These are phyloP conservation scores for Aix galericulata DNA, from an alignment of 2,113 vertebrate genomes.

Conservation along the genomic window DNA sequence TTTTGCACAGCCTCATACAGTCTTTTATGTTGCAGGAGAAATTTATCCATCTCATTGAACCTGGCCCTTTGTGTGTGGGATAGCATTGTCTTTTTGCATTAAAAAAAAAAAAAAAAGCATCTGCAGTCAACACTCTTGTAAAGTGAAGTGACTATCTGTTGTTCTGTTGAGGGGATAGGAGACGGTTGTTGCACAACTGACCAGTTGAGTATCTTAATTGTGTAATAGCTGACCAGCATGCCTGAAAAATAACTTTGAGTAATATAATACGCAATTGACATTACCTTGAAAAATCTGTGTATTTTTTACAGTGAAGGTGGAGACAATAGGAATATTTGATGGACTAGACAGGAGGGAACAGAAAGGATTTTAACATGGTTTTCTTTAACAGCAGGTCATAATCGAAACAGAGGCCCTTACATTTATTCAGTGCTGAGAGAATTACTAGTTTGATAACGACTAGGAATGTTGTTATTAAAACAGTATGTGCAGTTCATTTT, in stretches of 20 bases:
- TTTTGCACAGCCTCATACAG: background rate
- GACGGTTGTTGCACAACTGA: background rate
- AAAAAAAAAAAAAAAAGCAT: background rate
- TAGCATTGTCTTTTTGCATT: background rate
- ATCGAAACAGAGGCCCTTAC: conserved; percentile 77
- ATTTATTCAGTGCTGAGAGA: conserved; percentile 82
- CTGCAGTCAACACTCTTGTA: background rate
- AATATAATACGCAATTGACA: background rate
- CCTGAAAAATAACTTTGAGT: background rate
- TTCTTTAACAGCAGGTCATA: conserved; percentile 81
- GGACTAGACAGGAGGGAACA: conserved; percentile 57
- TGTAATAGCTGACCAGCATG: background rate
- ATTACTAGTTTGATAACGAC: conserved; percentile 85
- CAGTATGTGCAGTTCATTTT: conserved; percentile 87
- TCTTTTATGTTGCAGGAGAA: background rate
- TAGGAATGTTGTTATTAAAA: conserved; percentile 88
- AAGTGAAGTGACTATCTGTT: background rate
- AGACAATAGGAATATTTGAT: conserved; percentile 51
- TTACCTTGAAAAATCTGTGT: background rate
- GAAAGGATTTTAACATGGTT: conserved; percentile 71
- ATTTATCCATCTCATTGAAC: background rate
- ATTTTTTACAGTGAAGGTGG: conserved; percentile 14
- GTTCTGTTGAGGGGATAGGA: background rate
- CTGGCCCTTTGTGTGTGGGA: background rate
- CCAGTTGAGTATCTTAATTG: background rate